Evolutionary conservation across 2,888 invertebrate genomes (phyloP).

Genomic region (Tuta absoluta): DNA sequence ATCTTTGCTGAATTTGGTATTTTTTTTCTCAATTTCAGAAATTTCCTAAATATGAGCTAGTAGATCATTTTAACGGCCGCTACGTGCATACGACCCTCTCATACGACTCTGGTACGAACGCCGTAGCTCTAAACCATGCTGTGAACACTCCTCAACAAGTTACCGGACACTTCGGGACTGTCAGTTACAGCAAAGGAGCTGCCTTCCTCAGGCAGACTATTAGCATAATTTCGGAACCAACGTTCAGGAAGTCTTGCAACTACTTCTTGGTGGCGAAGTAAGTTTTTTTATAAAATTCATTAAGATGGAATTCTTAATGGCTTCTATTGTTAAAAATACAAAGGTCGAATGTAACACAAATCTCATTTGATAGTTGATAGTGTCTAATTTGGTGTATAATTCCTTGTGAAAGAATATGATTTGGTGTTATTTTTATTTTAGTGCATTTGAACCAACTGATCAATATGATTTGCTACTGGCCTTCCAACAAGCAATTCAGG

Average conservation of each 20-base stretch:
- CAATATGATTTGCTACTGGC: slow-evolving; percentile 75
- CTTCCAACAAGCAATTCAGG: slow-evolving; percentile 62
- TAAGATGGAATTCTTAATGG: too few relatives aligned
- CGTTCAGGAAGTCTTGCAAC: slow-evolving; percentile 57
- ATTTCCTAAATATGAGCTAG: slow-evolving; percentile 83
- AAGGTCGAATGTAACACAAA: not conserved
- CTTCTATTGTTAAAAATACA: too few relatives aligned
- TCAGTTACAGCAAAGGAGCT: slow-evolving; percentile 86
- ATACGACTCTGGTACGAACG: slow-evolving; percentile 61
- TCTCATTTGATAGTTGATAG: too few relatives aligned
- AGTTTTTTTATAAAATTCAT: slow-evolving; percentile 41
- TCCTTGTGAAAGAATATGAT: too few relatives aligned
- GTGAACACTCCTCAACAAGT: slow-evolving; percentile 84
- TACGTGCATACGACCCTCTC: slow-evolving; percentile 84
- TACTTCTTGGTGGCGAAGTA: slow-evolving; percentile 75
- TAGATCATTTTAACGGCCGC: slow-evolving; percentile 87
- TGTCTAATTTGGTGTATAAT: too few relatives aligned
- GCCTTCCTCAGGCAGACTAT: slow-evolving; percentile 68
- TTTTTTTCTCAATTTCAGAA: slow-evolving; percentile 65
- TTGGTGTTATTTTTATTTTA: slow-evolving; percentile 41
- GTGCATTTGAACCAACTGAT: slow-evolving; percentile 65
- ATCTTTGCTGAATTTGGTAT: not conserved
- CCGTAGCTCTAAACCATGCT: slow-evolving; percentile 81
- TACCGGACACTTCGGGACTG: slow-evolving; percentile 83
- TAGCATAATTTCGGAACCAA: slow-evolving; percentile 60